Evolutionary conservation across 2,113 vertebrate genomes (phyloP), one percentile per base, ranked within the genome.

Genomic region (Nannobrachium achirus): DNA sequence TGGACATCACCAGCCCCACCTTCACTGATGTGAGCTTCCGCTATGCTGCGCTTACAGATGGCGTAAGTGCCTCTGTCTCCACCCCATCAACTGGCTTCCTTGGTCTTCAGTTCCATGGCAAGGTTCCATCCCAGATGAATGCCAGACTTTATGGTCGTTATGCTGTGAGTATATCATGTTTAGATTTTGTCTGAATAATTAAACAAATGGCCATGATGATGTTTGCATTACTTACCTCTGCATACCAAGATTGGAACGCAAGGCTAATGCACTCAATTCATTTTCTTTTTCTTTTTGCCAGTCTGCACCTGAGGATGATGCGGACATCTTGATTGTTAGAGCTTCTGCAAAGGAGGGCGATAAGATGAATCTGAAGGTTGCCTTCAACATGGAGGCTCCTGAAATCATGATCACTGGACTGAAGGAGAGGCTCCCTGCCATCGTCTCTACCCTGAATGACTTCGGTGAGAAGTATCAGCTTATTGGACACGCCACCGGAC

Each of bases 1-100:
- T 97, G 51, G 91, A 95, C 57, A 88, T 98, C 89, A 92, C 72
- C 73, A 97, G 95, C 79, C 92, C 93, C 57, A 80, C 83, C 14
- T 94, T 97, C 81, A 94, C 93, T 3, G 91, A 96, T 25, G 1
- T 92, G 51, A 91, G 83, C 19, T 16, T 92, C 57, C 88, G 75
- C n/a, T 92, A 88, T 67, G 70, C 72, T 62, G 76, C 80, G 49
- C 53, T 76, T n/a, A 44, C 57, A 11, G 84, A 75, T 13, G 83
- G 49, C 5, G 0, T 90, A 11, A 92, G 71, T 0, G 81, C 79
- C 39, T 93, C 92, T 0, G 39, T 93, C 33, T 93, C 90, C 38
- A 93, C 88, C 48, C 92, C 95, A 14, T 90, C 92, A 39, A 40
- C 89, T n/a, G 95, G 95, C 18, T 88, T 90, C 8, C 69, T 98